phyloP scores from a whole-genome alignment of 2,113 vertebrate species.

The Xenopus borealis region DNA sequence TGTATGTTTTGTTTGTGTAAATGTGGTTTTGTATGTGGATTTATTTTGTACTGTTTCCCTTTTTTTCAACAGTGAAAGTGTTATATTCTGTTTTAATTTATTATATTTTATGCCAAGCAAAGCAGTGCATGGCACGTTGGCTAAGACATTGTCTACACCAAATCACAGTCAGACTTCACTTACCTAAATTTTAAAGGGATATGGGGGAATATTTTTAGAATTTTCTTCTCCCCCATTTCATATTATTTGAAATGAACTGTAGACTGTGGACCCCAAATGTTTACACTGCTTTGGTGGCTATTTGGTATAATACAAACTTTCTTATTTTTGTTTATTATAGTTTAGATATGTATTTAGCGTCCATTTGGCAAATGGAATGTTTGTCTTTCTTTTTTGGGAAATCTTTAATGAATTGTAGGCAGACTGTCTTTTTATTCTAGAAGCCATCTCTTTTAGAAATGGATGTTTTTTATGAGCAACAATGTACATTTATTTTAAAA shows the following conservation, averaged over 20 bases:
- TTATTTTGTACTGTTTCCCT: conserved; percentile 51
- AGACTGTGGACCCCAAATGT: no score
- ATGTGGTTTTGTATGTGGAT: conserved; percentile 61
- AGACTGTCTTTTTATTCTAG: neutral
- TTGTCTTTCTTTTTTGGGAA: neutral
- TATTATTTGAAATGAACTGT: no score
- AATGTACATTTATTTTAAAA: neutral
- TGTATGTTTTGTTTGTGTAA: conserved; percentile 56
- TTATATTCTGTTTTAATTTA: conserved; percentile 60
- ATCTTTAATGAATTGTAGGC: neutral
- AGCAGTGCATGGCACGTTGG: conserved; percentile 68
- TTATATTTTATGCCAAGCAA: conserved; percentile 65
- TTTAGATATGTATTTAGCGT: neutral
- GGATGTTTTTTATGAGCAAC: neutral
- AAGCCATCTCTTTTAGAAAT: neutral
- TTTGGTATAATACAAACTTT: no score
- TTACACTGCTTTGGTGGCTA: no score
- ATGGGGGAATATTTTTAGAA: no score
- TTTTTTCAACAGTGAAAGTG: conserved; percentile 57
- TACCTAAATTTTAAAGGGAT: no score
- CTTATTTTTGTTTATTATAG: neutral
- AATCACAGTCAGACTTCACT: no score
- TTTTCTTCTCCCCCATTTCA: no score
- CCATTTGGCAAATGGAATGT: neutral
- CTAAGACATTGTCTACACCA: neutral